These are phyloP conservation scores for Atrichornis clamosus DNA, from an alignment of 2,113 vertebrate species.

Conservation along the genomic window DNA sequence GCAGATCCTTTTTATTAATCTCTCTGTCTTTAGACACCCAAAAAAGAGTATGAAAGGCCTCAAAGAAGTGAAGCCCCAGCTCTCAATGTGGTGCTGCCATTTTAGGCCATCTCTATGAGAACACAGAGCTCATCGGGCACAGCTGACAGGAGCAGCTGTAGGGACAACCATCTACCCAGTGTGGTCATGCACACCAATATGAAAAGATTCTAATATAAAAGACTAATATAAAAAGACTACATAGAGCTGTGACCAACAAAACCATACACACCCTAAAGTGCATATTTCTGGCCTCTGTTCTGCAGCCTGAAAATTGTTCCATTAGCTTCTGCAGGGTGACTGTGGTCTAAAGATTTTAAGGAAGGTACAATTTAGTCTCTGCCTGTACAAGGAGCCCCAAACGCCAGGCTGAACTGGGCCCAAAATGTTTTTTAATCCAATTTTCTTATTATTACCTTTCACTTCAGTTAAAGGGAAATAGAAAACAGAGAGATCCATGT, in stretches of 20 bases:
- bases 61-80: background rate
- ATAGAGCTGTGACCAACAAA: background rate
- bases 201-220: background rate
- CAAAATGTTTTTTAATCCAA: background rate
- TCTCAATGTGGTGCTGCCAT: background rate
- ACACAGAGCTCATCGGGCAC: background rate
- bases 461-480: background rate
- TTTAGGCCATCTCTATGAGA: background rate
- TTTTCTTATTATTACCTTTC: slow-evolving; percentile 7
- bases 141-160: background rate
- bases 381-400: background rate
- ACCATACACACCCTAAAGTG: background rate
- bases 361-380: background rate
- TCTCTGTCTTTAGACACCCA: background rate
- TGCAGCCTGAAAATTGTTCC: background rate
- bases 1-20: background rate
- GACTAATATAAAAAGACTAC: background rate
- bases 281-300: background rate
- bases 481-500: background rate
- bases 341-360: background rate
- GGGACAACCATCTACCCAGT: background rate
- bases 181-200: background rate
- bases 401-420: background rate
- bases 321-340: background rate
- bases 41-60: background rate